Percentiles rank a stretch among this genome's conserved stretches.
These are phyloP conservation scores for Rhabdophis nuchalis DNA, from an alignment of 2,797 vertebrate genomes.

Conservation along the genomic window DNA sequence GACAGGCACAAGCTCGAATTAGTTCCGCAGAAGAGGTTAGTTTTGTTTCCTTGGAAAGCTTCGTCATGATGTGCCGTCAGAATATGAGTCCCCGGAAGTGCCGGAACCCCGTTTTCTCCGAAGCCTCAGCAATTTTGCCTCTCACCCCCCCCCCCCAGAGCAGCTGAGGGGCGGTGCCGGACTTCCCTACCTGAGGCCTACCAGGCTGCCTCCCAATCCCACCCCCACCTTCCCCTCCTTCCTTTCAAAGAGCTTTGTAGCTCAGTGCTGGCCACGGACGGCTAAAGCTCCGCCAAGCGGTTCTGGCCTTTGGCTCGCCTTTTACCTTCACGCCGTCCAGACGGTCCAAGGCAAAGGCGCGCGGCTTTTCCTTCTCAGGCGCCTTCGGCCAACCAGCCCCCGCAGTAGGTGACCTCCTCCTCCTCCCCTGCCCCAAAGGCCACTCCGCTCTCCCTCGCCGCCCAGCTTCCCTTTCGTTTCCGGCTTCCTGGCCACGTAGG, in stretches of 20 bases:
- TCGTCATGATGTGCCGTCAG: not conserved
- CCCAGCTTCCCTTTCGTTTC: slow-evolving; percentile 22
- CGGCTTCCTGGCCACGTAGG: slow-evolving; percentile 43
- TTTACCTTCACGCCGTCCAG: not conserved
- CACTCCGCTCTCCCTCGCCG: not conserved
- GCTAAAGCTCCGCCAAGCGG: not conserved
- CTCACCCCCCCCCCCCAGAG: not conserved
- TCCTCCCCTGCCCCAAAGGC: accelerated
- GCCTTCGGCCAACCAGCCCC: not conserved
- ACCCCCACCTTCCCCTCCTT: not conserved
- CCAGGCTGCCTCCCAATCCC: not conserved
- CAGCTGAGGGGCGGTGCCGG: not conserved
- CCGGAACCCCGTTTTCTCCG: not conserved
- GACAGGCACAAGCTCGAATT: not conserved
- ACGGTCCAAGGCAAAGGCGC: not conserved
- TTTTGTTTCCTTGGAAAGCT: not conserved
- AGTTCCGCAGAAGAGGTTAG: not conserved
- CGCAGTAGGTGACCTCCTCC: accelerated
- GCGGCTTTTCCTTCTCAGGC: not conserved
- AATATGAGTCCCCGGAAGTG: not conserved
- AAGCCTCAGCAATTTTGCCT: not conserved
- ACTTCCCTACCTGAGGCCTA: not conserved
- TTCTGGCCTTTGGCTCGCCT: not conserved
- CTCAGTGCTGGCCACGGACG: not conserved
- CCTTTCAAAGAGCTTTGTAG: not conserved